phyloP scores from a whole-genome alignment of 2,113 vertebrate species.

The Cephalopterus ornatus region DNA sequence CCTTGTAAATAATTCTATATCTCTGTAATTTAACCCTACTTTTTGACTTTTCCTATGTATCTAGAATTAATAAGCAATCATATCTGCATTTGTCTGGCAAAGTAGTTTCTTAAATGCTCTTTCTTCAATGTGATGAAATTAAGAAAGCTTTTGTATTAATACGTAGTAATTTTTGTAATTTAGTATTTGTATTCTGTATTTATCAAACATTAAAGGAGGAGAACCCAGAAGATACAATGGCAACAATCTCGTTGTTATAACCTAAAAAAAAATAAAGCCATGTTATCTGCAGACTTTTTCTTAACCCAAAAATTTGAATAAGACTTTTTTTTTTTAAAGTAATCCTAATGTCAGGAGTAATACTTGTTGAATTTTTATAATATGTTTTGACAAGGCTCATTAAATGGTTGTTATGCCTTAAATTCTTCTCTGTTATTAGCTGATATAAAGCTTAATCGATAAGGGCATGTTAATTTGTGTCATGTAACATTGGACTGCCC shows the following conservation, averaged over 20 bases:
- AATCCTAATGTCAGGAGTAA: neutral
- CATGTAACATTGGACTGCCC: neutral
- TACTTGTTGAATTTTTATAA: neutral
- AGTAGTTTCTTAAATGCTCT: neutral
- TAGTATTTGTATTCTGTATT: neutral
- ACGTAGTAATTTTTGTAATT: neutral
- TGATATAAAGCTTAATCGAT: neutral
- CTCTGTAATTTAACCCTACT: neutral
- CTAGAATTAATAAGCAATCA: neutral
- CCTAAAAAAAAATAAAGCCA: neutral
- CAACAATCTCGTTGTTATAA: neutral
- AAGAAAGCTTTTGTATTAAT: neutral
- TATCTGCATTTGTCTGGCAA: neutral
- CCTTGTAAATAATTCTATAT: neutral
- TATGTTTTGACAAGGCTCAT: neutral
- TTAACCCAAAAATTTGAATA: neutral
- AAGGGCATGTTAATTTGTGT: neutral
- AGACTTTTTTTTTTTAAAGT: neutral
- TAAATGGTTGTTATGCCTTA: neutral
- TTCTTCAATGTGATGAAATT: neutral
- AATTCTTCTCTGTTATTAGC: neutral
- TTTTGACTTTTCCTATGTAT: neutral
- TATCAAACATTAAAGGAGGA: neutral
- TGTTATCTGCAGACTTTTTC: neutral
- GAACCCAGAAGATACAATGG: neutral